Base-by-base conservation (phyloP, 2,113 vertebrate species). In the Myiozetetes cayanensis region DNA sequence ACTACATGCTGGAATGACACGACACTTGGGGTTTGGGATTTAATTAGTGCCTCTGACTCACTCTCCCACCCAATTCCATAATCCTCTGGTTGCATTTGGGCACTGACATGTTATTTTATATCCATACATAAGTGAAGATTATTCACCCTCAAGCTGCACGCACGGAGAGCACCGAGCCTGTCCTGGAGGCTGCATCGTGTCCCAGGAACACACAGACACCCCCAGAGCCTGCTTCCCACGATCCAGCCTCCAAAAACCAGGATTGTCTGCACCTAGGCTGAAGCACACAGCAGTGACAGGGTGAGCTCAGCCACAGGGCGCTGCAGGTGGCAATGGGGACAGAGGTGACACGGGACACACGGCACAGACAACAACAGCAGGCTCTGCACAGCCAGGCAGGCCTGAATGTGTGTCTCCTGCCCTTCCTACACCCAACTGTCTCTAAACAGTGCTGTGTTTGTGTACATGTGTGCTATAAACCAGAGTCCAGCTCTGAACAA, bases 21-120 rank as follows among this genome's bases (percentile, higher is more conserved):
- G 18, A 89, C 70, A 30, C 74, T 39, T 10, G 35, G 77, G 62
- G 70, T 87, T 85, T 94, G 85, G 66, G 66, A 85, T 85, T 75
- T 91, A 84, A 89, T 73, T 86, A 85, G 46, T n/a, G 15, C 66
- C 70, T 63, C 3, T 91, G 95, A 89, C 39, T 93, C 85, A 91
- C 52, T 59, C 65, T 82, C 61, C 87, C 77, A 75, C 61, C 81
- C 77, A 43, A 21, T 15, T 81, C 66, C 66, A 59, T 31, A 87
- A 89, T 62, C 87, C 80, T 43, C 44, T 74, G 63, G 44, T 71
- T 89, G 37, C 70, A 75, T 8, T 12, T 33, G 62, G 20, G 12
- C 44, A 85, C 58, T 87, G 78, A 33, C 58, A 52, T 31, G 43
- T 44, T 61, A 56, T 37, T 75, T 90, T 43, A 39, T 27, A 85